These are phyloP conservation scores for Coboldia fuscipes DNA, from an alignment of 1,140 invertebrate genomes.

Conservation along the genomic window DNA sequence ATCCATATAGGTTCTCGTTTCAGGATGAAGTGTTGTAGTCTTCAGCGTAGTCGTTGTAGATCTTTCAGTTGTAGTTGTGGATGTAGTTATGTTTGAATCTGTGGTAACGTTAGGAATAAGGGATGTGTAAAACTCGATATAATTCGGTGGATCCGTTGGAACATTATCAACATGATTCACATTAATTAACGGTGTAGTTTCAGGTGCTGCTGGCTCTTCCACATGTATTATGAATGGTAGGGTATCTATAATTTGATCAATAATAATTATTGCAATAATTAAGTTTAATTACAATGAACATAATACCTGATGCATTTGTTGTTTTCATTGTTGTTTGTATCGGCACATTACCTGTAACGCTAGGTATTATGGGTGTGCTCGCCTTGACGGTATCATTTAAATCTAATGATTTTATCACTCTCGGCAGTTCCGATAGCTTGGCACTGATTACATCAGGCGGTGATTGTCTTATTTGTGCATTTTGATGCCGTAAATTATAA, in stretches of 20 bases:
- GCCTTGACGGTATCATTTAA: too few relatives aligned
- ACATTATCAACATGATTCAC: not conserved
- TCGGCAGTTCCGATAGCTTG: not conserved
- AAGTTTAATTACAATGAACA: not conserved
- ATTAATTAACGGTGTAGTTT: constrained; percentile 12
- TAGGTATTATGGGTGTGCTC: too few relatives aligned
- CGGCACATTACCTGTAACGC: too few relatives aligned
- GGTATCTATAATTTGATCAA: constrained; percentile 14
- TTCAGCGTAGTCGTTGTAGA: constrained; percentile 5
- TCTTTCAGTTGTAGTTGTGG: constrained; percentile 7
- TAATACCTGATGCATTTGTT: too few relatives aligned
- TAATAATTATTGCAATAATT: constrained; percentile 4
- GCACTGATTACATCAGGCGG: not conserved
- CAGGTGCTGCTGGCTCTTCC: constrained; percentile 21
- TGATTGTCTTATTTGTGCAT: not conserved
- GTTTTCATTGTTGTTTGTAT: too few relatives aligned
- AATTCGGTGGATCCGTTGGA: constrained; percentile 1
- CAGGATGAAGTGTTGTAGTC: not conserved
- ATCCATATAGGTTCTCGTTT: not conserved
- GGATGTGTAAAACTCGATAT: not conserved
- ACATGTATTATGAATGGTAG: constrained; percentile 22
- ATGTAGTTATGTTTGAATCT: constrained; percentile 7
- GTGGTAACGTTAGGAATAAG: constrained; percentile 8
- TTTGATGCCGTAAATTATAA: not conserved
- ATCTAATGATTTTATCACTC: too few relatives aligned